Percentiles rank a stretch among this genome's conserved stretches.
phyloP scores from a whole-genome alignment of 2,888 invertebrate species.

The Torymus texanus region DNA sequence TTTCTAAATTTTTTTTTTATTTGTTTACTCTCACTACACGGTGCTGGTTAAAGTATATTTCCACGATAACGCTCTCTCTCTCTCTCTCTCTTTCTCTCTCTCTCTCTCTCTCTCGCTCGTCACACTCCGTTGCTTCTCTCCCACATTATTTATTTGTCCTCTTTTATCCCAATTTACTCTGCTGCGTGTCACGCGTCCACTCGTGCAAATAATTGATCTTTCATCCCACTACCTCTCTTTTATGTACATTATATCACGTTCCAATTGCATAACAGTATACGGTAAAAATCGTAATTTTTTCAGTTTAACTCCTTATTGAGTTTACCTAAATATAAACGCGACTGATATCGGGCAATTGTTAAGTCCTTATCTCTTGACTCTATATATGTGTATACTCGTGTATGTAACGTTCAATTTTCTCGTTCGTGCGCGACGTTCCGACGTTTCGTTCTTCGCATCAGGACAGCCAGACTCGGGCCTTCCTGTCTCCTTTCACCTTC shows the following conservation, averaged over 20 bases:
- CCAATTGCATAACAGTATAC: constrained; percentile 63
- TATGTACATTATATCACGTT: constrained; percentile 64
- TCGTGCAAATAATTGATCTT: constrained; percentile 67
- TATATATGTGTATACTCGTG: too few relatives aligned
- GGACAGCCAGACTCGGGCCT: too few relatives aligned
- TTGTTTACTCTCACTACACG: constrained; percentile 72
- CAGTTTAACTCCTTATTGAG: constrained; percentile 21
- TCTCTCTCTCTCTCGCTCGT: constrained; percentile 53
- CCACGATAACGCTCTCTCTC: constrained; percentile 60
- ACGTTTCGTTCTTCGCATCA: too few relatives aligned
- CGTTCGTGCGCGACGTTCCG: too few relatives aligned
- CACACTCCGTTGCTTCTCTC: background rate
- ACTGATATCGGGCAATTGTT: constrained; percentile 13
- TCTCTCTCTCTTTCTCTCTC: constrained; percentile 42
- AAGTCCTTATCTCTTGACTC: background rate
- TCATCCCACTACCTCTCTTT: constrained; percentile 60
- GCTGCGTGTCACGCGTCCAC: constrained; percentile 52
- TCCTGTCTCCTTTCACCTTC: constrained; percentile 4
- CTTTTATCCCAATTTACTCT: background rate
- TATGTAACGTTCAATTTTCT: too few relatives aligned
- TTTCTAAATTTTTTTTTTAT: constrained; percentile 58
- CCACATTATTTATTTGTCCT: constrained; percentile 8
- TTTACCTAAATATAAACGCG: constrained; percentile 37
- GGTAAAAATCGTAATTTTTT: constrained; percentile 63
- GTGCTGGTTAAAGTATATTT: constrained; percentile 70